Evolutionary conservation across 2,113 vertebrate species (phyloP), one percentile per base, ranked within the genome.

Genomic region (Machaerirhynchus nigripectus): DNA sequence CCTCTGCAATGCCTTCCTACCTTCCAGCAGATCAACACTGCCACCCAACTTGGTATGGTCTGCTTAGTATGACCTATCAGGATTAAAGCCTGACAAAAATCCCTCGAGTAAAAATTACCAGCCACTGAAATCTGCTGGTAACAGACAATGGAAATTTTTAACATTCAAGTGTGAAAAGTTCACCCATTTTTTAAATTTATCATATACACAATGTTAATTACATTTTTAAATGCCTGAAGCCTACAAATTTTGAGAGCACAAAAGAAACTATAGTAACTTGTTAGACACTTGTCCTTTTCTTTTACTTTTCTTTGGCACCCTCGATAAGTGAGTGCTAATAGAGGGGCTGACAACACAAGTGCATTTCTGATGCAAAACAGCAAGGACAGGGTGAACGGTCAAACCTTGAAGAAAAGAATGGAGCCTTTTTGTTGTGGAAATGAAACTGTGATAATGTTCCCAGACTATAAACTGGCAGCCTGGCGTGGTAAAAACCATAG

Each of bases 341-440:
- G 89, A 94, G 74, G 67, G 50, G 39, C 79, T 90, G 97, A 78
- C 89, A 96, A 84, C 74, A 82, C 77, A 93, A 97, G 59, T 70
- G 76, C 91, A 84, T 96, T 97, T 82, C 92, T 94, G 94, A 97
- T 95, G 91, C 93, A 97, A 93, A 96, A 28, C 46, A 53, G 74
- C 57, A 82, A 83, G 95, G 89, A 59, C 80, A 84, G 87, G 89
- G 89, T 90, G 95, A 97, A 96, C 3, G 68, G 90, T 84, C 79
- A 94, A 95, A 96, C 74, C 68, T 87, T 47, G 83, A 82, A 75
- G 83, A 93, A 96, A 95, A 92, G 82, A 96, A 94, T 83, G 71
- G 35, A 61, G 47, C n/a, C 33, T 67, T 95, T 96, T 94, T 96
- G 68, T 93, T 95, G 83, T 96, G 86, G 90, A 97, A 97, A 96